Evolutionary conservation across 2,797 vertebrate species (phyloP).

Genomic region (Sebastes iracundus): DNA sequence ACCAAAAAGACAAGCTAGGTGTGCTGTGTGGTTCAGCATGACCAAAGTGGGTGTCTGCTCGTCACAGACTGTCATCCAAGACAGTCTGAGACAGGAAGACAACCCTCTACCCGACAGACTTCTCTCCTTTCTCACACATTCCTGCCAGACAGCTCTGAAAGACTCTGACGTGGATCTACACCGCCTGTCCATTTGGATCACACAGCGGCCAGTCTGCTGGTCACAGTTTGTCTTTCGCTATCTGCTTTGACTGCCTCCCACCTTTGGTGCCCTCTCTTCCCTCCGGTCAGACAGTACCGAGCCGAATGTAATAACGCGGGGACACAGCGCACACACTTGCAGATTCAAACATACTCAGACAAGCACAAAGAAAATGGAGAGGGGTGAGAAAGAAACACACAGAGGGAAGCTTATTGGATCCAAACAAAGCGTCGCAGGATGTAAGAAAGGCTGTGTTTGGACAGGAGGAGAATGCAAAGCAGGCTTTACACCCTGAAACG

Average conservation of each 20-base stretch:
- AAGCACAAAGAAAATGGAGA: conserved; percentile 18
- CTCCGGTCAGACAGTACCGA: neutral
- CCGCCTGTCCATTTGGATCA: conserved; percentile 55
- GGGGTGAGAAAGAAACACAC: neutral
- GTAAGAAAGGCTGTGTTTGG: conserved; percentile 32
- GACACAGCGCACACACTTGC: conserved; percentile 16
- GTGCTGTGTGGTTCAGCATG: conserved; percentile 10
- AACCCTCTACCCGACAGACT: conserved; percentile 38
- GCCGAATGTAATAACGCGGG: conserved; percentile 20
- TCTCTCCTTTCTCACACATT: conserved; percentile 34
- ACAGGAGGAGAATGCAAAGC: conserved; percentile 48
- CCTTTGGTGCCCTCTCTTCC: neutral
- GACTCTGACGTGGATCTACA: conserved; percentile 30
- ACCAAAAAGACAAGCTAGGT: neutral
- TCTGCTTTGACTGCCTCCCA: conserved; percentile 7
- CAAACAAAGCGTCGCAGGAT: conserved; percentile 22
- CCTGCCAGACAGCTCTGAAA: conserved; percentile 36
- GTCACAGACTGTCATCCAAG: conserved; percentile 15
- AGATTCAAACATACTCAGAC: conserved; percentile 34
- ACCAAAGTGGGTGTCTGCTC: conserved; percentile 13
- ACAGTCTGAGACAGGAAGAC: conserved; percentile 24
- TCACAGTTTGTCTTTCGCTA: conserved; percentile 57
- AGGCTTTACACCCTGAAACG: conserved; percentile 39
- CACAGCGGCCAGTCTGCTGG: conserved; percentile 21
- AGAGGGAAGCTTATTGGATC: conserved; percentile 19